These are phyloP conservation scores for Burhinus oedicnemus DNA, from an alignment of 2,113 vertebrate species.

Conservation along the genomic window DNA sequence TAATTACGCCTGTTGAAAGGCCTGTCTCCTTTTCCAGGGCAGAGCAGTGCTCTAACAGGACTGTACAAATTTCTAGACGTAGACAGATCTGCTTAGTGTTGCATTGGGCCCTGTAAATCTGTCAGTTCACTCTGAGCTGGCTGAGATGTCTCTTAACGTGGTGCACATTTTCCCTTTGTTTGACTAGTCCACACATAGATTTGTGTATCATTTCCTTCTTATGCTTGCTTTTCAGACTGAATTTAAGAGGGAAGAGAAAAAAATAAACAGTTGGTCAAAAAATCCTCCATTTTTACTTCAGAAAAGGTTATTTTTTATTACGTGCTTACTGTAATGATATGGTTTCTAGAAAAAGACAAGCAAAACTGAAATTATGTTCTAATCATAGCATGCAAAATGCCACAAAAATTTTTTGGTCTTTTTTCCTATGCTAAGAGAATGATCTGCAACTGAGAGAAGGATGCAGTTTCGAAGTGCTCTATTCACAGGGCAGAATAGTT, in stretches of 20 bases:
- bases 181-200: neutral
- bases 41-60: neutral
- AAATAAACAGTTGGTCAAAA: neutral
- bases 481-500: neutral
- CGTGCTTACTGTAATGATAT: neutral
- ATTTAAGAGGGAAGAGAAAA: neutral
- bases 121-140: neutral
- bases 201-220: neutral
- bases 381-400: constrained; percentile 8
- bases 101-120: neutral
- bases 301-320: neutral
- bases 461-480: neutral
- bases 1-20: neutral
- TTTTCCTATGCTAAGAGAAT: neutral
- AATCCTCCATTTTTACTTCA: neutral
- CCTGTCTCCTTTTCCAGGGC: neutral
- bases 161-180: neutral
- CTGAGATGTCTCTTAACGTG: neutral
- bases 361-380: neutral
- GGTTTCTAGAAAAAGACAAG: neutral
- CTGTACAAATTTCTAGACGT: neutral
- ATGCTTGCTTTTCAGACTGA: neutral
- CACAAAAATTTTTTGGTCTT: neutral
- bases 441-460: neutral
- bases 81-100: neutral